Base-by-base conservation (phyloP, 2,888 invertebrate genomes). In the Clepsis dumicolana region DNA sequence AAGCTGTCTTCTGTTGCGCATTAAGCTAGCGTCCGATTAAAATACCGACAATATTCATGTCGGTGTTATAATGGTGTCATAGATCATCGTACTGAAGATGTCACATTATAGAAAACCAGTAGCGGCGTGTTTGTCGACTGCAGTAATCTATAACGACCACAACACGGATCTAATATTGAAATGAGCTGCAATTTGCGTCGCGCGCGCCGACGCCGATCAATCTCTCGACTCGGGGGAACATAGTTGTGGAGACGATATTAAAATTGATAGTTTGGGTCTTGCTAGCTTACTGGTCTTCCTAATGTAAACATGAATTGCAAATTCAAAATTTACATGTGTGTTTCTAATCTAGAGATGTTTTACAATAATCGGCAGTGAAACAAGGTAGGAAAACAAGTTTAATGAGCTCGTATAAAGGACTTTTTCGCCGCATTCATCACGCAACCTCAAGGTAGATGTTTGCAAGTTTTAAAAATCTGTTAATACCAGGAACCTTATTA, bases 121-220 rank as follows among this genome's bases (percentile, higher is more conserved):
- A 56, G 56, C 35, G 56, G 56, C 27, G 3, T 59, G 41, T 25
- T 44, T 44, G 38, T 25, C 12, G 25, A 60, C 16, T 44, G n/a
- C 12, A 14, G 18, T 60, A 29, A 27, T 48, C 48, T 12, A 27
- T 12, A 27, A n/a, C 27, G n/a, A 38, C 44, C 44, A 27, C 44
- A 60, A 38, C 25, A 29, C 16, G 44, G 80, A 80, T 84, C 77
- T 84, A 85, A 88, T 90, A 91, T 89, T 88, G 82, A 89, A 89
- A 88, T 88, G 86, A 87, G 81, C 75, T 77, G 82, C 87, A 90
- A 90, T 91, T 90, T 90, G 89, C 86, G 84, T 83, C 80, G 79
- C 75, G 80, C 78, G 84, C 83, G 78, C 74, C 85, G 82, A 2
- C 18, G 77, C 79, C 85, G 82, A 91, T 91, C 90, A 88, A 90